Percentiles rank a stretch among this genome's conserved stretches.
Conservation (phyloP, 2,113 vertebrate species). For the Sturnira hondurensis region DNA sequence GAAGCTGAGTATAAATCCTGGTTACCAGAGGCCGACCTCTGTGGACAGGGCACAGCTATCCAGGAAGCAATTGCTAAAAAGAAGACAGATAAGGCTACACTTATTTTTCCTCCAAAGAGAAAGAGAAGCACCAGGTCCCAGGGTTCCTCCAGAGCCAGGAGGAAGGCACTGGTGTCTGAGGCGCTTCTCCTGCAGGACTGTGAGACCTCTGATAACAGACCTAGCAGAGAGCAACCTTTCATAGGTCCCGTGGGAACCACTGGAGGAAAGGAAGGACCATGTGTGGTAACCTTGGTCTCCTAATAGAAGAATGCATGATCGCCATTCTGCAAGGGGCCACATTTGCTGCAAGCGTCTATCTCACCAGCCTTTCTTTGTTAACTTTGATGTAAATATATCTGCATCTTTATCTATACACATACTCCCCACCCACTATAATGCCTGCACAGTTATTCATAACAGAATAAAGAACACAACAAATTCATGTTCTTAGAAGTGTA, state of each 20-base stretch:
- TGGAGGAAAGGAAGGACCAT: too few relatives aligned
- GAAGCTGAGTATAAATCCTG: neutral
- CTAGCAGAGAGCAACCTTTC: neutral
- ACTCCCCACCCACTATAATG: too few relatives aligned
- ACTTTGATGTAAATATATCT: neutral
- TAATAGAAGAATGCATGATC: neutral
- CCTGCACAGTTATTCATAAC: neutral
- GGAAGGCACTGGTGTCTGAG: neutral
- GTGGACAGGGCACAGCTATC: too few relatives aligned
- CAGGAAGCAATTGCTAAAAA: neutral
- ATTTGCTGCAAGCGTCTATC: neutral
- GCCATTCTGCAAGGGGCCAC: too few relatives aligned
- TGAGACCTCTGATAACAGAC: neutral
- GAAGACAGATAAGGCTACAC: neutral
- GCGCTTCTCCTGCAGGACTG: neutral
- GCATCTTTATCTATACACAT: too few relatives aligned
- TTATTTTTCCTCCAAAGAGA: neutral
- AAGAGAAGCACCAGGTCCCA: neutral
- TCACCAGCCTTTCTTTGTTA: neutral
- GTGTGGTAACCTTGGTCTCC: neutral
- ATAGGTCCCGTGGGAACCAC: too few relatives aligned
- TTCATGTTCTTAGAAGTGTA: neutral
- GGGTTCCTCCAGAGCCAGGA: neutral
- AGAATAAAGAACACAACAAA: neutral
- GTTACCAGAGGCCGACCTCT: neutral